These are phyloP conservation scores for Venustaconcha ellipsiformis DNA, from an alignment of 1,140 invertebrate genomes.

Conservation along the genomic window DNA sequence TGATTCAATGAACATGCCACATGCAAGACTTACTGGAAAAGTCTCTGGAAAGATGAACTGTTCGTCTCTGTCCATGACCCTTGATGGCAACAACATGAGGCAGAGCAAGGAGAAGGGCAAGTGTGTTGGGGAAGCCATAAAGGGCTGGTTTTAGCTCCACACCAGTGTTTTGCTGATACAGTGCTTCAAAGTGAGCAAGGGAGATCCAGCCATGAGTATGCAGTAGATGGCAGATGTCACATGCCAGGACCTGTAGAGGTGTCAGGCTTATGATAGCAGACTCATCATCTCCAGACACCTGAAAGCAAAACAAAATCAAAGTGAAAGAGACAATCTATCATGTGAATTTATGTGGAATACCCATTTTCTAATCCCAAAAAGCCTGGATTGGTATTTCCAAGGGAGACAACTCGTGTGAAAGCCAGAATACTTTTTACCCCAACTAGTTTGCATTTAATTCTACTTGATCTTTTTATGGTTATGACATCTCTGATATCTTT, in stretches of 20 bases:
- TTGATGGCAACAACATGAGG: conserved; percentile 72
- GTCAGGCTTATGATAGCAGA: conserved; percentile 71
- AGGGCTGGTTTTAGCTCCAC: conserved; percentile 72
- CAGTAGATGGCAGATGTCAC: conserved; percentile 74
- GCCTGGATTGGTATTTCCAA: too few relatives aligned
- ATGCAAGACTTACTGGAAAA: conserved; percentile 40
- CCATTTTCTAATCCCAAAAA: too few relatives aligned
- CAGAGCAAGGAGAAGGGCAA: conserved; percentile 73
- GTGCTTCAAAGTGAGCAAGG: conserved; percentile 72
- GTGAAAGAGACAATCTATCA: too few relatives aligned
- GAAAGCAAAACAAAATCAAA: conserved; percentile 1
- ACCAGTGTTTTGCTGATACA: conserved; percentile 73
- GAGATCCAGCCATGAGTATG: conserved; percentile 72
- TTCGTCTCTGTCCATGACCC: conserved; percentile 58
- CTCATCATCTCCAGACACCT: conserved; percentile 54
- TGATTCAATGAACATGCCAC: too few relatives aligned
- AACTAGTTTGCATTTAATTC: too few relatives aligned
- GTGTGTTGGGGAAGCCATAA: conserved; percentile 73
- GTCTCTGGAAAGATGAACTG: conserved; percentile 50
- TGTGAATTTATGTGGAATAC: too few relatives aligned
- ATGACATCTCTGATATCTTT: too few relatives aligned
- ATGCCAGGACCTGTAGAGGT: conserved; percentile 73
- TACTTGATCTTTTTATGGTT: too few relatives aligned
- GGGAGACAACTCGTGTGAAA: too few relatives aligned
- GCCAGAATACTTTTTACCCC: too few relatives aligned